phyloP scores from a whole-genome alignment of 2,797 vertebrate genomes.

The Sebastes vulpes region DNA sequence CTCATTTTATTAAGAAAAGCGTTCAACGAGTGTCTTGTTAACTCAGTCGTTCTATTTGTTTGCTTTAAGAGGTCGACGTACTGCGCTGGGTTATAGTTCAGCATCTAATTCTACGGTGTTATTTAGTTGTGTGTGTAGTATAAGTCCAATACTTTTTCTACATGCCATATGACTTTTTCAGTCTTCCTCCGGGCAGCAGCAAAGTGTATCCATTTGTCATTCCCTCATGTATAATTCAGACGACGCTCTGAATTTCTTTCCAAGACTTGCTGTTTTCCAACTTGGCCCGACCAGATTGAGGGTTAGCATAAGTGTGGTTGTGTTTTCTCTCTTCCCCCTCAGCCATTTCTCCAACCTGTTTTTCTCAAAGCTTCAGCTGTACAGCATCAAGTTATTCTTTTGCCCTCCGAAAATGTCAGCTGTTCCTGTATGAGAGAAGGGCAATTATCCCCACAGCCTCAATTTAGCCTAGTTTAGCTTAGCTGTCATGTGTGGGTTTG shows the following conservation, averaged over 20 bases:
- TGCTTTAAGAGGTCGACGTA: background rate
- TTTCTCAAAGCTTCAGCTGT: constrained; percentile 39
- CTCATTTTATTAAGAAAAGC: constrained; percentile 10
- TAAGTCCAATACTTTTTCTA: background rate
- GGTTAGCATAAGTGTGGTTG: constrained; percentile 17
- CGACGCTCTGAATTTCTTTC: constrained; percentile 51
- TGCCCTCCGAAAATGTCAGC: constrained; percentile 48
- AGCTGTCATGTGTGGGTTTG: background rate
- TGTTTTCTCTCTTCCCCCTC: constrained; percentile 6
- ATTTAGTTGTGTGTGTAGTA: constrained; percentile 5
- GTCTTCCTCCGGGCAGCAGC: constrained; percentile 37
- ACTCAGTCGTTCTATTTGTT: background rate
- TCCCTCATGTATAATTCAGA: constrained; percentile 72
- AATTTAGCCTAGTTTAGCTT: constrained; percentile 5
- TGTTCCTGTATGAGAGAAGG: constrained; percentile 27
- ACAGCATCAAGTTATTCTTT: constrained; percentile 39
- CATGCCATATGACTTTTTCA: constrained; percentile 23
- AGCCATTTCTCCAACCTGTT: constrained; percentile 41
- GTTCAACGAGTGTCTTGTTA: background rate
- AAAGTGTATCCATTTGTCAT: constrained; percentile 68
- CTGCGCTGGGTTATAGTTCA: background rate
- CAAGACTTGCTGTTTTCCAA: constrained; percentile 33
- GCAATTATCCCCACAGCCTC: constrained; percentile 14
- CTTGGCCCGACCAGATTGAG: constrained; percentile 22
- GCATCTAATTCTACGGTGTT: background rate